These are phyloP conservation scores for Peucedramus taeniatus DNA, from an alignment of 2,113 vertebrate genomes.

Conservation along the genomic window DNA sequence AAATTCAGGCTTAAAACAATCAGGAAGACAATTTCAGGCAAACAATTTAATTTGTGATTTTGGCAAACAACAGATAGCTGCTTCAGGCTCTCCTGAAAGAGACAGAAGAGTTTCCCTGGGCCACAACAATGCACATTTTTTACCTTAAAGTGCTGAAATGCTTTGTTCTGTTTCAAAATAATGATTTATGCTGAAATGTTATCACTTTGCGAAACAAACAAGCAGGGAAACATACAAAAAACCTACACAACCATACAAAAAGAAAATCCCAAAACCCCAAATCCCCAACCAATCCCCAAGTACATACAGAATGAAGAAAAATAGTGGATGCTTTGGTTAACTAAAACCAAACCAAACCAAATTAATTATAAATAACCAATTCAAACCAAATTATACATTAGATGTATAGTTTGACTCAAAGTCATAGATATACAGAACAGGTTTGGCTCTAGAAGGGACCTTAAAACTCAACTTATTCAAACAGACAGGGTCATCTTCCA, in stretches of 20 bases:
- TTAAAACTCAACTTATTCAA: neutral
- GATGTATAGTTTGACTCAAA: neutral
- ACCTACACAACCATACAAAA: neutral
- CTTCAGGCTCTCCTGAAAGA: neutral
- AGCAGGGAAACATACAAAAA: neutral
- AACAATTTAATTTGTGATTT: neutral
- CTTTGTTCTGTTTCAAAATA: neutral
- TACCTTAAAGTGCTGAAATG: neutral
- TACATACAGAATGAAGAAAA: neutral
- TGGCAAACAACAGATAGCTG: neutral
- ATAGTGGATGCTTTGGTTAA: neutral
- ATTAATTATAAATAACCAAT: too few relatives aligned
- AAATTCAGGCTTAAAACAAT: neutral
- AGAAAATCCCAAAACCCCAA: fast-evolving
- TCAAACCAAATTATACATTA: neutral
- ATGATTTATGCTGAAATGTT: neutral
- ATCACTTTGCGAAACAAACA: neutral
- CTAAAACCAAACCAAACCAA: too few relatives aligned
- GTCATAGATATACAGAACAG: neutral
- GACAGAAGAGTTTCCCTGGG: neutral
- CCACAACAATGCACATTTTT: neutral
- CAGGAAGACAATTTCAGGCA: neutral
- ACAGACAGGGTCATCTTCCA: fast-evolving
- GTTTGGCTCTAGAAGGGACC: neutral
- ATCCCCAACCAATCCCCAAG: neutral